Percentiles rank a stretch among this genome's conserved stretches.
Evolutionary conservation across 2,113 vertebrate species (phyloP).

Genomic region (Propithecus coquereli): DNA sequence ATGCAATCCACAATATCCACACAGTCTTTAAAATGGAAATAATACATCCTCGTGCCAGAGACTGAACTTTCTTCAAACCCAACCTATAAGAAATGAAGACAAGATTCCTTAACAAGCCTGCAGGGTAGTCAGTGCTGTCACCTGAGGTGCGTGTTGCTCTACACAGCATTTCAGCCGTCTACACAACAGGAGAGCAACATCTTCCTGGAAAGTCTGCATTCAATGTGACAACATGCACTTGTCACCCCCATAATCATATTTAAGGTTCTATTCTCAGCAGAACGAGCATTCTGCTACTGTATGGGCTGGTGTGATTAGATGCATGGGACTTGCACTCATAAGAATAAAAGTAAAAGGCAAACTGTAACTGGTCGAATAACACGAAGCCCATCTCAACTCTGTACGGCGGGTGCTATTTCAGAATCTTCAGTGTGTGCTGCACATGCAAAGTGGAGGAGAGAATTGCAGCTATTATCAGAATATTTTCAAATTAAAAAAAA

Average conservation of each 20-base stretch:
- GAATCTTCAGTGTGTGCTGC: background rate
- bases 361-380: background rate
- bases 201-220: background rate
- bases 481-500: background rate
- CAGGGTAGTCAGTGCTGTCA: background rate
- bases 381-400: background rate
- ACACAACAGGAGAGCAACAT: background rate
- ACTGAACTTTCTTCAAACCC: background rate
- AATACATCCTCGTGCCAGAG: background rate
- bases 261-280: background rate
- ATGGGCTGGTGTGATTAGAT: background rate
- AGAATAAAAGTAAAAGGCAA: background rate
- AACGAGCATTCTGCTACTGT: background rate
- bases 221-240: background rate
- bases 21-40: background rate
- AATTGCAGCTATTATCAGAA: conserved; percentile 32
- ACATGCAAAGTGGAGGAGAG: background rate
- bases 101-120: background rate
- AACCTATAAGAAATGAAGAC: background rate
- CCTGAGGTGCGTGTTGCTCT: background rate
- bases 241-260: background rate
- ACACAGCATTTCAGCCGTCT: background rate
- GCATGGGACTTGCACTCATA: background rate
- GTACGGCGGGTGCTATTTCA: background rate
- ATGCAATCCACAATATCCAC: background rate